Base-by-base conservation (phyloP, 2,113 vertebrate genomes). In the Apodemus sylvaticus region DNA sequence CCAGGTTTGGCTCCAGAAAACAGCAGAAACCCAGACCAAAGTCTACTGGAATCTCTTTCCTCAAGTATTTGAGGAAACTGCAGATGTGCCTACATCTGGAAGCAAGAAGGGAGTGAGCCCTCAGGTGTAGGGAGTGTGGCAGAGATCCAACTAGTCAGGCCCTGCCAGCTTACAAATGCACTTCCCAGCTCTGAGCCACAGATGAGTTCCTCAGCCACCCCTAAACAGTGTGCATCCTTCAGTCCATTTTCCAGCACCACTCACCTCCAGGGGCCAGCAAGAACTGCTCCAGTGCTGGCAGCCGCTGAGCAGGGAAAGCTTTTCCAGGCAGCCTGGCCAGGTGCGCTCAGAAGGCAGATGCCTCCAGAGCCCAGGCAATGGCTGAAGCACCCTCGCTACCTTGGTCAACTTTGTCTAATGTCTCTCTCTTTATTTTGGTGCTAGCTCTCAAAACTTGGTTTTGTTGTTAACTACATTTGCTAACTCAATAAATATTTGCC, bases 221-320 rank as follows among this genome's bases (percentile, higher is more conserved):
- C 53, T 81, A 79, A 76, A 51, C 77, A 85, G 66, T 45, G 36
- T 5, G 62, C 6, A 17, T 53, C 78, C 71, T 45, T 58, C 79
- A 14, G 34, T 71, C 24, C 55, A 64, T 3, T 39, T 51, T 36
- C 31, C 58, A n/a, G 36, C 48, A 64, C 17, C 45, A 0, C 66
- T 34, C 64, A 76, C 92, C 81, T 87, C 51, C 10, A 36, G 82
- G 11, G 29, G 8, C 60, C n/a, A 17, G 34, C 31, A 45, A n/a
- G 31, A 26, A n/a, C 93, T 7, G 53, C 58, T 22, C 51, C 3
- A 29, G 42, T 0, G 16, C 17, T 22, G 10, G 19, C 42, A 64
- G 11, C 16, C 3, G 1, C 34, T 3, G 9, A 26, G n/a, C 10
- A 5, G 6, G 42, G 0, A 58, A 17, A 71, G 17, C 62, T 82